These are phyloP conservation scores for Fistularia commersonii DNA, from an alignment of 2,797 vertebrate genomes.

Conservation along the genomic window DNA sequence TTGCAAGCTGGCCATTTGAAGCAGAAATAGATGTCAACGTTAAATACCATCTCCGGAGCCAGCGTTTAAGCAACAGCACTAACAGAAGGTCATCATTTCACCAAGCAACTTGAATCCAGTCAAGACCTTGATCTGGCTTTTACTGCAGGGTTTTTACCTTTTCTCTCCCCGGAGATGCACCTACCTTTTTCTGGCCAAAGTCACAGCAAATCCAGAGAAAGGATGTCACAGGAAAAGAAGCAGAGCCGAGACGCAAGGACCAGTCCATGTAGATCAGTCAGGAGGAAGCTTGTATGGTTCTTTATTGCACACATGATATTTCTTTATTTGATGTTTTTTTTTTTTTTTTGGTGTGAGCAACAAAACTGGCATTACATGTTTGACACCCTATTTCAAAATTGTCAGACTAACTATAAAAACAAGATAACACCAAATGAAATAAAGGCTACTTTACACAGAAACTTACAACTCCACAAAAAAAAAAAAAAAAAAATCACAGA, in stretches of 20 bases:
- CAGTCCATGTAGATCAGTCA: slow-evolving; percentile 62
- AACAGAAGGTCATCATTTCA: slow-evolving; percentile 24
- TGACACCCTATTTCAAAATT: slow-evolving; percentile 55
- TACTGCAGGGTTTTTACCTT: slow-evolving; percentile 24
- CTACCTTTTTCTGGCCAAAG: too few species aligned
- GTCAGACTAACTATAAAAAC: slow-evolving; percentile 55
- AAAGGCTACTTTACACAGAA: slow-evolving; percentile 67
- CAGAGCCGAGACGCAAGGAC: slow-evolving; percentile 39
- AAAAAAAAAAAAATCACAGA: slow-evolving; percentile 46
- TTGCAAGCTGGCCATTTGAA: too few species aligned
- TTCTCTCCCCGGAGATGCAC: slow-evolving; percentile 18
- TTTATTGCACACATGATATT: slow-evolving; percentile 80
- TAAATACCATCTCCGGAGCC: slow-evolving; percentile 31
- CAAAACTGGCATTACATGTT: slow-evolving; percentile 69
- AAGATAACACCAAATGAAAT: slow-evolving; percentile 59
- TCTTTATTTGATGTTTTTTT: slow-evolving; percentile 31
- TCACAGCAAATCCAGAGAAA: slow-evolving; percentile 37
- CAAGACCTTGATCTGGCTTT: slow-evolving; percentile 29
- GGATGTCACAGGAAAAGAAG: slow-evolving; percentile 31
- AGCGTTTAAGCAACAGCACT: slow-evolving; percentile 13
- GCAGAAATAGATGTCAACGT: slow-evolving; percentile 13
- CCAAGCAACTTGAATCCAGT: slow-evolving; percentile 19
- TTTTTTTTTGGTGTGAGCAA: slow-evolving; percentile 69
- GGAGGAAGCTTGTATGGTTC: slow-evolving; percentile 63
- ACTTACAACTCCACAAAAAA: slow-evolving; percentile 59